Evolutionary conservation across 2,113 vertebrate species (phyloP).

Genomic region (Clinocottus analis): DNA sequence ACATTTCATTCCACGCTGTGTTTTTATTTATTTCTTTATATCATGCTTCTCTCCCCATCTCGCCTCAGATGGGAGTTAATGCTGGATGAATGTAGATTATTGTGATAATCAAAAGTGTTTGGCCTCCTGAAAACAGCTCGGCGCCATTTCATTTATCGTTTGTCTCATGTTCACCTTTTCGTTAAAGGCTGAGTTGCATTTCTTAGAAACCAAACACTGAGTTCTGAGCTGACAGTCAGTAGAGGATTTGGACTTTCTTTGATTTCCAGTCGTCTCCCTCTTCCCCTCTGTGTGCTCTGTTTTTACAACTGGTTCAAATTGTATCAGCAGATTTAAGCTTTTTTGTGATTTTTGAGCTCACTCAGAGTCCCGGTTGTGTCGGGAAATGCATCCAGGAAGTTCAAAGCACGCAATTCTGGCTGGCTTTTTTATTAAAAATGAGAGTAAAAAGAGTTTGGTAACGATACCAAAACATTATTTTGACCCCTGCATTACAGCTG

Average conservation of each 20-base stretch:
- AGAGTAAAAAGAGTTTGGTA: too few species aligned
- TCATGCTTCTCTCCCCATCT: constrained; percentile 40
- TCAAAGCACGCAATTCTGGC: too few species aligned
- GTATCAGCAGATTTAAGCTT: constrained; percentile 23
- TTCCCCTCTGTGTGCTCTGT: constrained; percentile 13
- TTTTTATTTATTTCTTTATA: constrained; percentile 6
- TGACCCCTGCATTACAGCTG: too few species aligned
- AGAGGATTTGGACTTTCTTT: constrained; percentile 15
- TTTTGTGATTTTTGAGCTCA: constrained; percentile 2
- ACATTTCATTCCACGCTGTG: constrained; percentile 38
- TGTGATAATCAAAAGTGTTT: constrained; percentile 32
- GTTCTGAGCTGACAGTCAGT: neutral
- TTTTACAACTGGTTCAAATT: constrained; percentile 33
- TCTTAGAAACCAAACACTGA: constrained; percentile 54
- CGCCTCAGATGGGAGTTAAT: constrained; percentile 33
- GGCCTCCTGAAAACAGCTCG: constrained; percentile 37
- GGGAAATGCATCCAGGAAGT: too few species aligned
- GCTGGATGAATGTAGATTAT: neutral
- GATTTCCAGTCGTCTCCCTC: neutral
- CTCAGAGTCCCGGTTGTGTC: neutral
- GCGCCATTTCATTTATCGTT: neutral
- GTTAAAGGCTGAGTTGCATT: neutral
- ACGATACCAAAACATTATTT: too few species aligned
- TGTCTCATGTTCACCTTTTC: neutral
- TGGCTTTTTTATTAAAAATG: neutral